Evolutionary conservation across 2,888 invertebrate genomes (phyloP).

Genomic region (Drosophila melanocephala): DNA sequence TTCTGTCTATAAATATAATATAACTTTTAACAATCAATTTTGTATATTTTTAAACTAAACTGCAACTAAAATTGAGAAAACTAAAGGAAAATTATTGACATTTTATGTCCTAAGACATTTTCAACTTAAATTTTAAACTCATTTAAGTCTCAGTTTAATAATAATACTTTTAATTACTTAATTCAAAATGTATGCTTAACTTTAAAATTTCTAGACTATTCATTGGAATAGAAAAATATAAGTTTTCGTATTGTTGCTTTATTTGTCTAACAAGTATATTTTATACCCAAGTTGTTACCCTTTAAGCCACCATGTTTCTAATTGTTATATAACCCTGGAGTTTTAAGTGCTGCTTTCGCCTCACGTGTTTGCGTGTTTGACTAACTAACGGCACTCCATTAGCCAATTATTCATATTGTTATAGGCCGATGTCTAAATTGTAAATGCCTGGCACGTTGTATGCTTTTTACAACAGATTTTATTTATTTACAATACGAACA

Average conservation of each 20-base stretch:
- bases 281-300: not conserved
- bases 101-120: not conserved
- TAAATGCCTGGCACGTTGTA: slow-evolving; percentile 56
- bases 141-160: not conserved
- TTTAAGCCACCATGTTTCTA: slow-evolving; percentile 24
- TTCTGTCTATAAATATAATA: not conserved
- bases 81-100: accelerated
- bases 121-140: not conserved
- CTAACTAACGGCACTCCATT: slow-evolving; percentile 45
- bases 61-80: not conserved
- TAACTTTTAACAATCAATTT: not conserved
- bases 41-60: not conserved
- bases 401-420: slow-evolving; percentile 51
- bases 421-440: slow-evolving; percentile 40
- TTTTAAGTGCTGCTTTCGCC: slow-evolving; percentile 34
- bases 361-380: slow-evolving; percentile 52
- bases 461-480: slow-evolving; percentile 2
- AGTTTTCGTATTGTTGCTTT: not conserved
- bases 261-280: not conserved
- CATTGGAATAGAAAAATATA: not conserved
- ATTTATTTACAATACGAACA: slow-evolving; percentile 1
- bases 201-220: not conserved
- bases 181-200: not conserved
- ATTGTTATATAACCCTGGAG: slow-evolving; percentile 51
- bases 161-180: not conserved